These are phyloP conservation scores for Syndactyla subalaris DNA, from an alignment of 2,797 vertebrate genomes.

Conservation along the genomic window DNA sequence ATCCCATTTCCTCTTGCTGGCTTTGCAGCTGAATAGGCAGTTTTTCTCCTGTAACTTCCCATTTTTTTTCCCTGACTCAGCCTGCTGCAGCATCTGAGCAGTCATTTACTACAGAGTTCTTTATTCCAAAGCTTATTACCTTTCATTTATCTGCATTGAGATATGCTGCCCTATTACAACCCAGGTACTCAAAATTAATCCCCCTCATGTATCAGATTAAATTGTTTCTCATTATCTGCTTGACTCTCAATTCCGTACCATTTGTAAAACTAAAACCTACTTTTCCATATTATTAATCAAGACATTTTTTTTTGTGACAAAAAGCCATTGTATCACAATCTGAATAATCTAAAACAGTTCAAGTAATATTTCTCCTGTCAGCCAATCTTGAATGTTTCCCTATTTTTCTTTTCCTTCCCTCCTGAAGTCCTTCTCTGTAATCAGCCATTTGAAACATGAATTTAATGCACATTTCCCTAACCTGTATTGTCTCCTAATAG, in stretches of 20 bases:
- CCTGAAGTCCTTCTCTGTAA: not conserved
- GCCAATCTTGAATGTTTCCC: not conserved
- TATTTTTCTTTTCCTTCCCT: not conserved
- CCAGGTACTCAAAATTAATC: constrained; percentile 61
- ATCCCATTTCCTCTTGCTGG: not conserved
- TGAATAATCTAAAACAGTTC: not conserved
- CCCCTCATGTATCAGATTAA: constrained; percentile 46
- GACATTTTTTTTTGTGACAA: not conserved
- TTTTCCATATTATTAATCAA: constrained; percentile 49
- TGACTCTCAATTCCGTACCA: constrained; percentile 23
- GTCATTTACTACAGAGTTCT: constrained; percentile 6
- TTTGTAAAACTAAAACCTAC: constrained; percentile 40
- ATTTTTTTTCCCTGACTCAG: not conserved
- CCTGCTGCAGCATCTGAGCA: not conserved
- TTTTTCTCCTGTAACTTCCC: not conserved
- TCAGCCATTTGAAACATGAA: not conserved
- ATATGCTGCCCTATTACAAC: constrained; percentile 5
- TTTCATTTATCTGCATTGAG: constrained; percentile 48
- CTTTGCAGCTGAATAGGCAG: not conserved
- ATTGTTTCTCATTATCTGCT: constrained; percentile 60
- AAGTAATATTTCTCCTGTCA: not conserved
- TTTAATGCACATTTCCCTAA: not conserved
- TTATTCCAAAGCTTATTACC: constrained; percentile 19
- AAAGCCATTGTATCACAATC: not conserved
- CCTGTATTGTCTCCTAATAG: not conserved